Evolutionary conservation across 2,888 invertebrate species (phyloP).

Genomic region (Eucriotettix oculatus): DNA sequence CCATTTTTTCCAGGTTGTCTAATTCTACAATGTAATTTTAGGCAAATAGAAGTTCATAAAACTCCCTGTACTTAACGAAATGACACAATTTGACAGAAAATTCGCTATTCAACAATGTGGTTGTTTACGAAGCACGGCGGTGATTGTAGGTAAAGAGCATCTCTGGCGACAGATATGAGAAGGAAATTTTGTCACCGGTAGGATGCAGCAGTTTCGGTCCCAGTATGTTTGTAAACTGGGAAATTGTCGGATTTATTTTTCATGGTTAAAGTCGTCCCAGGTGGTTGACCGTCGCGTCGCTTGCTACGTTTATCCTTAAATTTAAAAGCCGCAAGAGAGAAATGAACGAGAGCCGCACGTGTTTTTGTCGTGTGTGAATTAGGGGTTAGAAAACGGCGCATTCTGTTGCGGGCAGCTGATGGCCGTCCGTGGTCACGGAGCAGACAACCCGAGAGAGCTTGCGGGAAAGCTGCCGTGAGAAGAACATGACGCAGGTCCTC

Average conservation of each 20-base stretch:
- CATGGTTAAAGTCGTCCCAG: constrained; percentile 20
- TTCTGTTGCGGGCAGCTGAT: constrained; percentile 25
- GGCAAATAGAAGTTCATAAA: no score
- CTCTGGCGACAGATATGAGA: background rate
- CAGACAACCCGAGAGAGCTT: constrained; percentile 15
- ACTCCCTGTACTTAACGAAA: no score
- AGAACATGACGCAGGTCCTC: background rate
- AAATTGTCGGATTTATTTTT: constrained; percentile 21
- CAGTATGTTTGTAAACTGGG: constrained; percentile 36
- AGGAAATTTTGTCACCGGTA: background rate
- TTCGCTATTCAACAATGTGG: no score
- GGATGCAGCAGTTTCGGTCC: constrained; percentile 19
- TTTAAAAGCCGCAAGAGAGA: no score
- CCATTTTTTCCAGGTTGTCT: no score
- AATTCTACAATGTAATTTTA: no score
- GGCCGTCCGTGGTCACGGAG: constrained; percentile 19
- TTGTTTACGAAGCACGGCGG: no score
- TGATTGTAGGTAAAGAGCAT: no score
- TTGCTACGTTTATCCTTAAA: no score
- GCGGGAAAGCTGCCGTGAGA: constrained; percentile 6
- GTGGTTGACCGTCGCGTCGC: no score
- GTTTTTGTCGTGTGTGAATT: constrained; percentile 7
- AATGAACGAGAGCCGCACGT: no score
- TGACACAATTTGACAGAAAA: no score
- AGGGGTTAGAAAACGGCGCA: constrained; percentile 26